Evolutionary conservation across 1,140 invertebrate species (phyloP).

Genomic region (Atta cephalotes): DNA sequence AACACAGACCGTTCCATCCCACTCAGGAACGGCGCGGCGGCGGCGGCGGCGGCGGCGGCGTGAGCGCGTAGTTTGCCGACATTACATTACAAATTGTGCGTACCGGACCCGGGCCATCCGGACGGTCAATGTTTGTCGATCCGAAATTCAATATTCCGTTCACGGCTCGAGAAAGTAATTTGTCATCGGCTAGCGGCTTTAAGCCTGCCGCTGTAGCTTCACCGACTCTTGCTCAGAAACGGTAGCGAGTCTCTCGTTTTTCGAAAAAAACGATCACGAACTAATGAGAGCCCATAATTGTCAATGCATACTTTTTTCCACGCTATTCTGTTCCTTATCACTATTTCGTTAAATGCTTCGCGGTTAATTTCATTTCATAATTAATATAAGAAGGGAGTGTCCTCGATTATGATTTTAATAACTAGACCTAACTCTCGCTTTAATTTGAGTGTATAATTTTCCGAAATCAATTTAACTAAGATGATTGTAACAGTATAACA

Average conservation of each 20-base stretch:
- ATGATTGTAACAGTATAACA: neutral
- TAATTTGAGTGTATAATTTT: neutral
- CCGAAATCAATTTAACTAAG: neutral
- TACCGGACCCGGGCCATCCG: constrained; percentile 58
- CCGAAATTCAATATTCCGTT: constrained; percentile 75
- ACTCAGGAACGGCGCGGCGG: constrained; percentile 22
- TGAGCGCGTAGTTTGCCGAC: constrained; percentile 62
- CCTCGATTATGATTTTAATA: neutral
- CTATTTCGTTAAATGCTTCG: neutral
- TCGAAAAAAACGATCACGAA: neutral
- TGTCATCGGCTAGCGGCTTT: constrained; percentile 71
- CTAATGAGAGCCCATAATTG: neutral
- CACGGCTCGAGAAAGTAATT: constrained; percentile 77
- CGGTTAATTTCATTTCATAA: neutral
- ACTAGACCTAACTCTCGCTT: neutral
- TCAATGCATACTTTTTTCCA: neutral
- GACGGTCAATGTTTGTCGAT: constrained; percentile 76
- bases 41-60: constrained; percentile 23
- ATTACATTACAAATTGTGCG: constrained; percentile 69
- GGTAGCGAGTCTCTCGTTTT: constrained; percentile 10
- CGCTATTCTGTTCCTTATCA: neutral
- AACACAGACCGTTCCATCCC: constrained; percentile 64
- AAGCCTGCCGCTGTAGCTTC: neutral
- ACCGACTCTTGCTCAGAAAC: constrained; percentile 1
- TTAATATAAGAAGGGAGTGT: too few species aligned